Evolutionary conservation across 2,113 vertebrate genomes (phyloP), one percentile per base, ranked within the genome.

Genomic region (Lycaon pictus): DNA sequence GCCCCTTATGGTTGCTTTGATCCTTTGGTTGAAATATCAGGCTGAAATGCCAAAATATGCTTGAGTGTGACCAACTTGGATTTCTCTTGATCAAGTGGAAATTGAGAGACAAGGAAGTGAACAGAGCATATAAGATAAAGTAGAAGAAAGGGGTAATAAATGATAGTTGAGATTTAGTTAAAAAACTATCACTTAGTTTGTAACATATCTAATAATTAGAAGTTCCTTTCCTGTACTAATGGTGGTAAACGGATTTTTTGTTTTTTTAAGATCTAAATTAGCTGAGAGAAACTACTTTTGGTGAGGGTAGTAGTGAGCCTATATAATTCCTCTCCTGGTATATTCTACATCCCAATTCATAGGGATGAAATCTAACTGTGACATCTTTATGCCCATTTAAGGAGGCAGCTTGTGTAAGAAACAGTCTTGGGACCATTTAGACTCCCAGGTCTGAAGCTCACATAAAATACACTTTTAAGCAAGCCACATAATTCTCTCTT

Each of bases 31-130:
- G 67, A 94, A 94, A 72, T 92, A 29, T 48, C 56, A 96, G 32
- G 32, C 65, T 77, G 90, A 92, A 96, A 84, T 91, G n/a, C 11
- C 81, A 85, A 95, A 89, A 83, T 56, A 74, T 17, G 10, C 48
- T 51, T 87, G 20, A 51, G 17, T 80, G 60, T 90, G 51, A 86
- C 80, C 58, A 82, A 16, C 25, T 9, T 53, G 48, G 29, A 60
- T 8, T 92, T 71, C 53, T 71, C 25, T 89, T 79, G 23, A 79
- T 27, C 51, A 72, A 55, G 22, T 86, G 11, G 48, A 69, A 65
- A 84, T 7, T 88, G 56, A 87, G 32, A 29, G 23, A 20, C 9
- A 17, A 5, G 19, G 35, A 60, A 15, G 1, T 74, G 32, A 88
- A 48, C 3, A 96, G 62, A 88, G 23, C 22, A 37, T n/a, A 6